Base-by-base conservation (phyloP, 2,888 invertebrate genomes). In the Drosophila fungiperda region DNA sequence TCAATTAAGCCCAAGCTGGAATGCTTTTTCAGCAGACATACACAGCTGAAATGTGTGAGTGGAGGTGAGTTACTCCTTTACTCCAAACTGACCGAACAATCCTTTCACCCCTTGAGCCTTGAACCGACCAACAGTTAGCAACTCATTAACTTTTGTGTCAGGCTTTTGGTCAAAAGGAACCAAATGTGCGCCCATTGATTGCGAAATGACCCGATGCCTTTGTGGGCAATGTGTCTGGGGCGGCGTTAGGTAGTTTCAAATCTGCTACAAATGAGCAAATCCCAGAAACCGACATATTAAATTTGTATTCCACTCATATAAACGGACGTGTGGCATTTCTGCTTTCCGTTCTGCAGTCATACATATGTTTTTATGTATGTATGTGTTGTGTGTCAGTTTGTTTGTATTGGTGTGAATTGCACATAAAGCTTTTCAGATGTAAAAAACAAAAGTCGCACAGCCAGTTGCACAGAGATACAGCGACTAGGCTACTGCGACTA, bases 211-310 rank as follows among this genome's bases (percentile, higher is more conserved):
- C 36, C 58, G 23, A 36, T 40, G 55, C n/a, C 23, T 17, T 33
- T 42, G 42, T 1, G 20, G n/a, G 26, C 32, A 5, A n/a, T 5
- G 20, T n/a, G 36, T 17, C 3, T 4, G 15, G 15, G 9, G n/a
- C 2, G 17, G 8, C 36, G 17, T 15, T n/a, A 11, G 20, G 49
- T 29, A 77, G 77, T 83, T 81, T 87, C 74, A 81, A 82, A 82
- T 84, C 82, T 73, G 72, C 67, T 81, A 82, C 87, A 86, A 87
- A 87, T 86, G 86, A 76, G 87, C 68, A 83, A 86, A 82, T 79
- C 82, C 83, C 82, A 76, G 80, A 77, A 80, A 81, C 82, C 82
- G 74, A 73, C 82, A 77, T 83, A 87, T 87, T 87, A 83, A 86
- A 86, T 82, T 87, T 85, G 82, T 83, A 86, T 82, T 77, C 73